A percentile compares a stretch with the other conserved stretches of the same genome.
Conservation (phyloP, 2,888 invertebrate species). For the Chloroclystis v-ata region DNA sequence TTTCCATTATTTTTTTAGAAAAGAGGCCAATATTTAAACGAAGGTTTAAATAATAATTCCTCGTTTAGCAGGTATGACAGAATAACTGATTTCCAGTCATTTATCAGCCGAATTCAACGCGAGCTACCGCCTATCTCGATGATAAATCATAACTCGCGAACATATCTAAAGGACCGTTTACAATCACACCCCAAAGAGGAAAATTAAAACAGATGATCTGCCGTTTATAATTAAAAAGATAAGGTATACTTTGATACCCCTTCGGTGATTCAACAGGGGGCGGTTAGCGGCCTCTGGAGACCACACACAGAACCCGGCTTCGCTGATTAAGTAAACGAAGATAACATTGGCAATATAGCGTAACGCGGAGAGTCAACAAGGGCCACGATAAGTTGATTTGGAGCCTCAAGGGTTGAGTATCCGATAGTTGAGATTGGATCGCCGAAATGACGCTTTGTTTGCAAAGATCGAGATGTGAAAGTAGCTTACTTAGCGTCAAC, state of each 20-base stretch:
- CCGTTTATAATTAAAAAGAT: conserved; percentile 76
- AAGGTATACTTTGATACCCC: conserved; percentile 75
- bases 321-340: conserved; percentile 77
- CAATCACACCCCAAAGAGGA: conserved; percentile 28
- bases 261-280: conserved; percentile 33
- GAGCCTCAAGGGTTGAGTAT: conserved; percentile 71
- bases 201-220: conserved; percentile 76
- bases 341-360: conserved; percentile 70
- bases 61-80: not conserved
- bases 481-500: conserved; percentile 10
- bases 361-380: conserved; percentile 76
- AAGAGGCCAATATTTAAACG: too few species aligned
- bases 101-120: not conserved
- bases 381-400: conserved; percentile 74
- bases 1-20: too few species aligned
- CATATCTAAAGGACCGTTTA: conserved; percentile 12
- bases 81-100: not conserved
- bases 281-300: conserved; percentile 69
- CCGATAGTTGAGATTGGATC: conserved; percentile 74
- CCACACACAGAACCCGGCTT: conserved; percentile 55
- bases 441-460: conserved; percentile 50
- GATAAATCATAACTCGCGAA: conserved; percentile 9
- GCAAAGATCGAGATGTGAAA: conserved; percentile 36
- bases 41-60: too few species aligned
- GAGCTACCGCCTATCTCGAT: not conserved